Evolutionary conservation across 2,888 invertebrate genomes (phyloP), one percentile per base, ranked within the genome.

Genomic region (Acrobasis consociella): DNA sequence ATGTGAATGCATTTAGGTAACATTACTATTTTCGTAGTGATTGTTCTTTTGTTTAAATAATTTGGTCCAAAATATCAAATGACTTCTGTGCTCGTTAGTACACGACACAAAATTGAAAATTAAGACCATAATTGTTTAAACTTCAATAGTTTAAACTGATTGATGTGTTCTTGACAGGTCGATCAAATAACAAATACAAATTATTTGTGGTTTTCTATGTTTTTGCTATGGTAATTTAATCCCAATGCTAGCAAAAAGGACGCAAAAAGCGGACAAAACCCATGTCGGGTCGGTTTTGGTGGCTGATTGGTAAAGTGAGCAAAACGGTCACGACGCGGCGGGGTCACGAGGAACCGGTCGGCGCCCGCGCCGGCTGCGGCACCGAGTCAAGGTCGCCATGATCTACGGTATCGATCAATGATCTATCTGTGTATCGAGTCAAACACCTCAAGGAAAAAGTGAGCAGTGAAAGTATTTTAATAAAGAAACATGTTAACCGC

Each of bases 361-460:
- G 68, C 74, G 71, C 73, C 70, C 69, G 68, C 74, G 71, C 73
- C 76, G 75, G 76, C 76, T 76, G 71, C 74, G 75, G 75, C 78
- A 79, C 82, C 80, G 81, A 83, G 86, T 87, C 86, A 87, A 85
- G 87, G 86, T 78, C 82, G 74, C 67, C 80, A 75, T 82, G 79
- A 76, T 80, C 76, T 76, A 76, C 80, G 76, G 79, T 82, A 81
- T 82, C 83, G 81, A 82, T 81, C 82, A 80, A 83, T 84, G 81
- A 82, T 84, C 82, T 85, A 78, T 73, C 68, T 67, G 69, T 64
- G 66, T 58, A 60, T 65, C 52, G 66, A 63, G 46, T 46, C 46
- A 46, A 13, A 46, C 46, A n/a, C 69, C 53, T 59, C 61, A 46
- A 61, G 61, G 53, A 61, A 61, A 59, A 53, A 52, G n/a, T n/a